phyloP scores from a whole-genome alignment of 2,797 vertebrate genomes.

The Platyrinchus mystaceus region DNA sequence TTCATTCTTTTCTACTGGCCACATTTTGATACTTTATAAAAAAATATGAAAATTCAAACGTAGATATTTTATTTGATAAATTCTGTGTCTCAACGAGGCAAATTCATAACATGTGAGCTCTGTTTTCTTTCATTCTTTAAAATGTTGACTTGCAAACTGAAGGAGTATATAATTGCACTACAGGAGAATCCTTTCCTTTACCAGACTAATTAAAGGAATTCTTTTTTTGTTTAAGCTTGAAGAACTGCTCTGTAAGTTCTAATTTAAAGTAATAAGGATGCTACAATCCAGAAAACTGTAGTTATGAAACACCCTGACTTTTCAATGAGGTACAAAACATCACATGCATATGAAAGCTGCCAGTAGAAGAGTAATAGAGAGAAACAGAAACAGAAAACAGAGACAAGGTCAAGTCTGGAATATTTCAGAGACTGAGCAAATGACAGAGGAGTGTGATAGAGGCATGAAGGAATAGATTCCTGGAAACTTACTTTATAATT shows the following conservation, averaged over 20 bases:
- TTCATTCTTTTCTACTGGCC: not conserved
- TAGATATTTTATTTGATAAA: not conserved
- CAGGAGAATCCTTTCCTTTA: not conserved
- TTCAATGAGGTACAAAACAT: not conserved
- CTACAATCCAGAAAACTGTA: conserved; percentile 18
- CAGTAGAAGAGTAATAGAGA: conserved; percentile 17
- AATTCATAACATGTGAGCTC: not conserved
- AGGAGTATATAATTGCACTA: not conserved
- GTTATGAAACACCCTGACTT: conserved; percentile 38
- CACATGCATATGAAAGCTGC: not conserved
- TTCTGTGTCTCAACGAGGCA: not conserved
- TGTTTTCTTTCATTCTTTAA: not conserved
- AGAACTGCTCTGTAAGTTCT: not conserved
- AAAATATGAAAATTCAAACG: not conserved
- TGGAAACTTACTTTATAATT: not conserved
- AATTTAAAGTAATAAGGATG: conserved; percentile 26
- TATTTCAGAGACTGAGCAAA: conserved; percentile 49
- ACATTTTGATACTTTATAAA: not conserved
- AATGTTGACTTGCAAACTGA: not conserved
- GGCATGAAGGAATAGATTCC: not conserved
- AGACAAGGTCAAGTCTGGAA: conserved; percentile 48
- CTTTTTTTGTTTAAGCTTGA: not conserved
- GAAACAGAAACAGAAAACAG: conserved; percentile 50
- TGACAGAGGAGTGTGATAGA: conserved; percentile 21
- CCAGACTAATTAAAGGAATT: not conserved